phyloP scores from a whole-genome alignment of 2,797 vertebrate genomes.

The Eulemur coronatus region DNA sequence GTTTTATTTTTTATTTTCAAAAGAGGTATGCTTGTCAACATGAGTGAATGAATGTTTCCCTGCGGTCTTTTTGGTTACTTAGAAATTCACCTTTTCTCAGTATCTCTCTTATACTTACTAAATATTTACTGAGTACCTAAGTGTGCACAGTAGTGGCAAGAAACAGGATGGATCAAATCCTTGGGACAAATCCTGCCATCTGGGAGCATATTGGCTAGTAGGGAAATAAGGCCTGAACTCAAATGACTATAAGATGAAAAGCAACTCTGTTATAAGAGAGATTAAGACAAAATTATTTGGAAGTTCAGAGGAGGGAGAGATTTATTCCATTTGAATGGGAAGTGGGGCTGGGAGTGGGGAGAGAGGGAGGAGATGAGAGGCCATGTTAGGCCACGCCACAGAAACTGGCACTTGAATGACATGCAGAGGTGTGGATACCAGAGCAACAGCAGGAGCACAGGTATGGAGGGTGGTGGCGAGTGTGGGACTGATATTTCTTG shows the following conservation, averaged over 20 bases:
- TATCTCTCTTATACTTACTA: neutral
- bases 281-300: neutral
- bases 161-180: neutral
- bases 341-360: neutral
- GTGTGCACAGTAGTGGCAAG: neutral
- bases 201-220: neutral
- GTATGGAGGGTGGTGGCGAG: neutral
- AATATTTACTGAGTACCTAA: neutral
- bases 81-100: neutral
- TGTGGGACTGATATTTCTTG: neutral
- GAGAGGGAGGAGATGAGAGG: neutral
- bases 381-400: neutral
- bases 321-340: neutral
- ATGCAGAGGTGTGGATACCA: neutral
- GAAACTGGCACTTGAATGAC: neutral
- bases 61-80: neutral
- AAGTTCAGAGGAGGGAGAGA: neutral
- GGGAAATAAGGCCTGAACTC: neutral
- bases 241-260: neutral
- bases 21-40: neutral
- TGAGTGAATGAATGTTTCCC: neutral
- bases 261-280: neutral
- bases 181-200: neutral
- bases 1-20: slow-evolving; percentile 9
- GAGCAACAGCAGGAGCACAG: neutral